phyloP scores from a whole-genome alignment of 2,113 vertebrate species.

The Benitochromis conjunctus region DNA sequence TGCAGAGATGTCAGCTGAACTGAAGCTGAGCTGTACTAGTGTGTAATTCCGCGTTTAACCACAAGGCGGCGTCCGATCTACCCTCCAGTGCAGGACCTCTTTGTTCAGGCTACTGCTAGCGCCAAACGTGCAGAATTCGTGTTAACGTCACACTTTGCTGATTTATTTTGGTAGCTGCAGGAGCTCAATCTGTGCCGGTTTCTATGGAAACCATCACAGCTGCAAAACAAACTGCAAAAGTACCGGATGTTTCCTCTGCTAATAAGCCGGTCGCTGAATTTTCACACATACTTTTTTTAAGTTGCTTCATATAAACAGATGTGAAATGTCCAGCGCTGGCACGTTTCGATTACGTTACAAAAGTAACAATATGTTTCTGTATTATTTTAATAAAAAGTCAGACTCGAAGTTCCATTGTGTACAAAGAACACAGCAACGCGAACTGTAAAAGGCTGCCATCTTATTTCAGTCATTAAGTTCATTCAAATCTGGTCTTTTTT shows the following conservation, averaged over 20 bases:
- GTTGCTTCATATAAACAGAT: too few species aligned
- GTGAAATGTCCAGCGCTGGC: too few species aligned
- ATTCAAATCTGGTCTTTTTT: background rate
- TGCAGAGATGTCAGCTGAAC: background rate
- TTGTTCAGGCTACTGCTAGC: background rate
- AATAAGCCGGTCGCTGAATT: too few species aligned
- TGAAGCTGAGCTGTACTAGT: background rate
- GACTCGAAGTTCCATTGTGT: too few species aligned
- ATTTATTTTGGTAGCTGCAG: background rate
- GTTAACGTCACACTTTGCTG: accelerated
- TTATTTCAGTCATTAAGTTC: background rate
- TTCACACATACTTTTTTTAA: too few species aligned
- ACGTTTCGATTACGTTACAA: too few species aligned
- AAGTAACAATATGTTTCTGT: too few species aligned
- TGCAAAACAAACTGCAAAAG: too few species aligned
- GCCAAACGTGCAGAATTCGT: background rate
- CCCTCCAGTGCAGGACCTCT: background rate
- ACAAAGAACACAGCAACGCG: too few species aligned
- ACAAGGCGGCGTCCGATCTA: background rate
- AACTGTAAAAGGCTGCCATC: accelerated
- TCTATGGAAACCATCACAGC: background rate
- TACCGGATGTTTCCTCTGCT: too few species aligned
- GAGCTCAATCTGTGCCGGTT: background rate
- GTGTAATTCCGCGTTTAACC: background rate
- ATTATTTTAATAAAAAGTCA: too few species aligned